phyloP scores from a whole-genome alignment of 2,888 invertebrate species.

The Xestia rhomboidea region DNA sequence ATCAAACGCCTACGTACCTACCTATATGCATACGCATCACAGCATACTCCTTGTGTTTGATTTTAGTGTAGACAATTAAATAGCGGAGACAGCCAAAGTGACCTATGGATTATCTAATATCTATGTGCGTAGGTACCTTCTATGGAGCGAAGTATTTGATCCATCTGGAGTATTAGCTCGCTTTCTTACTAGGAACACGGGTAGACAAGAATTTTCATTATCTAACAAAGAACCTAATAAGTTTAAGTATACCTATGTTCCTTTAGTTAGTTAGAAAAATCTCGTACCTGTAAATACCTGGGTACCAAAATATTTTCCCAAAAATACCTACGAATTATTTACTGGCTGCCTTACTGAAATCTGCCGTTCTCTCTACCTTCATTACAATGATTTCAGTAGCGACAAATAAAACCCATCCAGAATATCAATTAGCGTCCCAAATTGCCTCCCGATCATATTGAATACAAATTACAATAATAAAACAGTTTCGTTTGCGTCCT shows the following conservation, averaged over 20 bases:
- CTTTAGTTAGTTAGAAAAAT: neutral
- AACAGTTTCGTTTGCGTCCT: neutral
- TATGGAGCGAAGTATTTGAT: neutral
- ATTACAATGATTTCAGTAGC: conserved; percentile 8
- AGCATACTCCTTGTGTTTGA: neutral
- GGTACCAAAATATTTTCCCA: neutral
- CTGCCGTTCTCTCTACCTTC: too few species aligned
- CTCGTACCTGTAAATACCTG: neutral
- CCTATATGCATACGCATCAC: neutral
- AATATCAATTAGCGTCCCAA: conserved; percentile 45
- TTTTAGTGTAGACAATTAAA: neutral
- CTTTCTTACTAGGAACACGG: neutral
- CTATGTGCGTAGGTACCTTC: neutral
- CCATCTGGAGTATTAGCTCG: neutral
- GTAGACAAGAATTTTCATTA: neutral
- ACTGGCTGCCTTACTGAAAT: neutral
- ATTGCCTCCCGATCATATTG: conserved; percentile 30
- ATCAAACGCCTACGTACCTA: neutral
- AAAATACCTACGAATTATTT: neutral
- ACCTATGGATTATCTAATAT: neutral
- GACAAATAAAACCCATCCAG: conserved; percentile 11
- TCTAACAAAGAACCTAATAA: neutral
- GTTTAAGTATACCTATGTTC: neutral
- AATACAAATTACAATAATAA: conserved; percentile 43
- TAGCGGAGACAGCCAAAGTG: neutral